Base-by-base conservation (phyloP, 1,140 invertebrate species). In the Pseudomyrmex cubaensis region DNA sequence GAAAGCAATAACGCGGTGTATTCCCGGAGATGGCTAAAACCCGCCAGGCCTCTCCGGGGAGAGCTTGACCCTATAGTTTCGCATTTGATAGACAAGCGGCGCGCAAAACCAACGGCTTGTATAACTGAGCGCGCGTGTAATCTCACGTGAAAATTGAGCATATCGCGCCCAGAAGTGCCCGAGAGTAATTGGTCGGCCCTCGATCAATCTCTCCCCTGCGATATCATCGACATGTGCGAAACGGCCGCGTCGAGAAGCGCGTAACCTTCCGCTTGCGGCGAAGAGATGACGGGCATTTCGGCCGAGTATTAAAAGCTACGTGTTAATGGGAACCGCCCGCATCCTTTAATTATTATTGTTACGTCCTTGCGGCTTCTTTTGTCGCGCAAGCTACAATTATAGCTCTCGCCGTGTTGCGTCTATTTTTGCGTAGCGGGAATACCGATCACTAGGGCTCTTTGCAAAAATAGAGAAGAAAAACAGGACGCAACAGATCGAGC, bases 401-500 rank as follows among this genome's bases (percentile, higher is more conserved):
- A 13, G 35, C 35, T 4, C 22, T 48, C 10, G n/a, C 7, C 13
- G 17, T 20, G 10, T 15, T 35, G 35, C 5, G 48, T n/a, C 12
- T 48, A 1, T 20, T 54, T 22, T 54, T 9, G 57, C 44, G 3
- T 13, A 9, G 20, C 20, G 9, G 0, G 3, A 44, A 13, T 64
- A 0, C 17, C 22, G 50, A 67, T 8, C 9, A 70, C 2, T 35
- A 35, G 20, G 54, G 59, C 17, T 48, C 44, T 25, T 12, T 13
- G 13, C 9, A 22, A 67, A 50, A 46, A 10, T 4, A 77, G 77
- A 66, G 59, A 86, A 87, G 62, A 86, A 72, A 76, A 80, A 85
- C 85, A 86, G 85, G 82, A 66, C 25, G 4, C 25, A 82, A 69
- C 20, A 57, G 70, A 89, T 87, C 85, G 83, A 86, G 85, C 85